Conservation (phyloP, 2,113 vertebrate genomes). For the Carassius carassius region DNA sequence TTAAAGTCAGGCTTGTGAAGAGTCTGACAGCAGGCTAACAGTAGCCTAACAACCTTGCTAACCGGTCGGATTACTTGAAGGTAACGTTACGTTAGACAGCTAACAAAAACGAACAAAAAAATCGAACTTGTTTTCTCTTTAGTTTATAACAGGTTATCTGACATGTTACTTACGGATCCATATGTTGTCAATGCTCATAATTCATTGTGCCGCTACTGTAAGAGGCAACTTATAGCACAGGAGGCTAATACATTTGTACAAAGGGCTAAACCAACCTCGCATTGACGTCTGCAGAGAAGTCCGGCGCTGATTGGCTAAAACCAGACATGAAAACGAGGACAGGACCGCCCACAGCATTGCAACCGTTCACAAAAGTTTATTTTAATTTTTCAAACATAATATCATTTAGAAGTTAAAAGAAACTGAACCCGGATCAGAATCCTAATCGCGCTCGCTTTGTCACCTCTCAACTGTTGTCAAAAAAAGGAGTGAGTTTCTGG, state of each 20-base stretch:
- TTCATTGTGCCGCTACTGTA: background rate
- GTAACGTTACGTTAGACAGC: too few species aligned
- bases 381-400: background rate
- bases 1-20: background rate
- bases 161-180: constrained; percentile 57
- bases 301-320: constrained; percentile 36
- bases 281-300: background rate
- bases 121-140: background rate
- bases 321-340: background rate
- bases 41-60: constrained; percentile 28
- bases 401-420: background rate
- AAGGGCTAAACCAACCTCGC: constrained; percentile 3
- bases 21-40: constrained; percentile 29
- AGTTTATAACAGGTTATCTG: background rate
- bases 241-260: constrained; percentile 5
- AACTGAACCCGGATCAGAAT: constrained; percentile 15
- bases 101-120: background rate
- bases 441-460: background rate
- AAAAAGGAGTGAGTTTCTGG: background rate
- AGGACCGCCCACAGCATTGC: background rate
- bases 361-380: background rate
- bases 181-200: constrained; percentile 56
- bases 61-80: background rate
- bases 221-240: background rate
- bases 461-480: background rate